Base-by-base conservation (phyloP, 2,888 invertebrate genomes). In the Caenorhabditis virilis region DNA sequence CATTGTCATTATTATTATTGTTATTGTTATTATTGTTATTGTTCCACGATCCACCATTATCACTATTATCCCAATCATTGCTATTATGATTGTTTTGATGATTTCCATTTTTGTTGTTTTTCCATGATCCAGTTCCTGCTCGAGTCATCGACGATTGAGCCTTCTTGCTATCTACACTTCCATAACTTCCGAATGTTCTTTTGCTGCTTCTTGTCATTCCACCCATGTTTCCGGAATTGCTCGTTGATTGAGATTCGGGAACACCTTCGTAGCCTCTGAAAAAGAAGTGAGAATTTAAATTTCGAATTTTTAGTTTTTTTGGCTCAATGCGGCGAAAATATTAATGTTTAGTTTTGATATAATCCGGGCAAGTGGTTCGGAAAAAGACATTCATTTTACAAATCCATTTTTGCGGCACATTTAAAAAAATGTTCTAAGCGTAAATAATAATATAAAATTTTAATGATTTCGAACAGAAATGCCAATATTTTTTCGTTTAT, bases 171-270 rank as follows among this genome's bases (percentile, higher is more conserved):
- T 63, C 63, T 2, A 63, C 51, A 30, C 57, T 58, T 46, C 63
- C 57, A 25, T 50, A 63, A 49, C 63, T 63, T 36, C 63, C 63
- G 18, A 63, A 63, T 5, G 57, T 63, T 33, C 63, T 43, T 33
- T 63, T 63, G 15, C 54, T 57, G 36, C 45, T 46, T 42, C 57
- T 39, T 3, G 63, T 57, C 57, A 63, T 57, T 36, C 63, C 63
- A 20, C 63, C 57, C 30, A 50, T 18, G 3, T 63, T 53, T 9
- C 53, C 63, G 1, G 49, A 33, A 0, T 38, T 16, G 25, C 41
- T 35, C 13, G 41, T 49, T 16, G 15, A 15, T 23, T 63, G 63
- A 1, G 63, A 63, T 36, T 63, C 63, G 4, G 63, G 63, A 13
- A 63, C 4, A 11, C 63, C 63, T 33, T 45, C 49, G 15, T 63